Evolutionary conservation across 1,140 invertebrate species (phyloP), one percentile per base, ranked within the genome.

Genomic region (Drosophila carrolli): DNA sequence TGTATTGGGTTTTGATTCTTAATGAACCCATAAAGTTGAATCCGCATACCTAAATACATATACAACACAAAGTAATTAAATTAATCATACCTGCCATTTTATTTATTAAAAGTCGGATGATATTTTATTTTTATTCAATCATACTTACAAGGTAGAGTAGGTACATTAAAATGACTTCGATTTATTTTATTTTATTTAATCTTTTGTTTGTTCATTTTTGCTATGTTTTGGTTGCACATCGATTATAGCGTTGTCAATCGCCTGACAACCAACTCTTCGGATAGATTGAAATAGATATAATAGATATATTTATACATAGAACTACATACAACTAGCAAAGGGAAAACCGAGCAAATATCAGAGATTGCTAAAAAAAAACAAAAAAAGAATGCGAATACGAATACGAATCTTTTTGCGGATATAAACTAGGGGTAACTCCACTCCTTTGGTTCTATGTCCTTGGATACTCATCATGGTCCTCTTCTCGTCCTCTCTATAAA

Each of bases 401-500:
- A 13, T 37, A 43, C 14, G 14, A 56, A 63, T 60, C 41, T 32
- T 65, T 61, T 46, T 16, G 48, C n/a, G 6, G 23, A 43, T 51
- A 67, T 44, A 66, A 46, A 19, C 65, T 70, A 71, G 9, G 65
- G 51, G 13, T 14, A 67, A 23, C 47, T 61, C 44, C 57, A 62
- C 32, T 66, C 43, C 57, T 62, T 46, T 68, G 38, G 37, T 41
- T 19, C n/a, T 63, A 60, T 27, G 5, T 35, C 14, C 43, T 19
- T 10, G 44, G 16, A 23, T 67, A 46, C 16, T 35, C 56, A 11
- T 35, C 56, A 11, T 35, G 61, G 16, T 53, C 23, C 61, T 53
- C 38, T 27, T 38, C 11, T 74, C 50, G 56, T 66, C 46, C 50
- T 75, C 13, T 60, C 51, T 72, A 78, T 84, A 84, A 84, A 84